Base-by-base conservation (phyloP, 30 jellyfish, hydroid and myxozoan species). In the Pelagia noctiluca region DNA sequence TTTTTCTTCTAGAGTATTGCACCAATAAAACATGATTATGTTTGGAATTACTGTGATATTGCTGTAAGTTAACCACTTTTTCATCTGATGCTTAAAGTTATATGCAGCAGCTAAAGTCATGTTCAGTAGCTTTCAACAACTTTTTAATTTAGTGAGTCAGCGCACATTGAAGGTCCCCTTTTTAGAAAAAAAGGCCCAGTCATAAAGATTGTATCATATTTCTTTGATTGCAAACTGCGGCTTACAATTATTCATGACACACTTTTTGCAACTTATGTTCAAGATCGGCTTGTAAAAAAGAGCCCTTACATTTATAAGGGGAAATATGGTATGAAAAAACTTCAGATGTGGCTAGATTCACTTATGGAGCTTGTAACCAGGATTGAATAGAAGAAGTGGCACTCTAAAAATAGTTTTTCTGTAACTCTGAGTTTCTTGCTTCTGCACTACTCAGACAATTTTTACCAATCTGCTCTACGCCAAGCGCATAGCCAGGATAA, bases 1-100 rank as follows among this genome's bases (percentile, higher is more conserved):
- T 0, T 1, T 57, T 16, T 57, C 8, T 76, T 76, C 1, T 31
- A 76, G 88, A 70, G 78, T 28, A 24, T 82, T 82, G 71, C 85
- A 54, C 33, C 96, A 31, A 87, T 37, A 23, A 95, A 90, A 64
- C 89, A 90, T 57, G 86, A 78, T 18, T 74, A 30, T n/a, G 84
- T 92, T 49, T 66, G 91, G 78, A 80, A 54, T 21, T 92, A 79
- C 69, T 92, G 98, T 86, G 97, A 92, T 73, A 30, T 87, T 12
- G 67, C 87, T 22, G 98, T 91, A 75, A 84, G 96, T 84, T 2
- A 10, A 10, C 21, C 57, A 42, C 16, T 42, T 8, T 42, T 42
- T 16, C 57, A 42, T 42, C 57, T 16, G 8, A 8, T 42, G 12
- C 57, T 42, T 42, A 16, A 42, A 5, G 8, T 42, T 5, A 42